Evolutionary conservation across 2,888 invertebrate species (phyloP).

Genomic region (Colletes collaris): DNA sequence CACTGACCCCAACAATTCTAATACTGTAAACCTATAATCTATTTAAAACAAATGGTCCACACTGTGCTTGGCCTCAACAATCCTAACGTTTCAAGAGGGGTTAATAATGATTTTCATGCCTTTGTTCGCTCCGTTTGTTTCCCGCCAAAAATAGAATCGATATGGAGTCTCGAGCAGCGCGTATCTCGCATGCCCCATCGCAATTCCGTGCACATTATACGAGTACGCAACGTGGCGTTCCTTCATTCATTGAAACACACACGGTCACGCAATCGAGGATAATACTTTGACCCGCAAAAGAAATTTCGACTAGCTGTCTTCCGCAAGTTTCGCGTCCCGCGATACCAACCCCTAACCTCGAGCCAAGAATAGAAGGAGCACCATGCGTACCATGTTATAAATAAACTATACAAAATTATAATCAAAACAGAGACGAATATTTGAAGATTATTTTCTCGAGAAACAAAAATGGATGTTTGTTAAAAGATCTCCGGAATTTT

Average conservation of each 20-base stretch:
- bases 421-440: no score
- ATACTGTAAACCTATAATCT: neutral
- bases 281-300: constrained; percentile 47
- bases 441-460: no score
- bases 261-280: constrained; percentile 64
- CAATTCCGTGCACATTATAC: constrained; percentile 31
- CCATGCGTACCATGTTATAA: no score
- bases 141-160: constrained; percentile 19
- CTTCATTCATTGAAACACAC: constrained; percentile 63
- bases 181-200: constrained; percentile 34
- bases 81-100: neutral
- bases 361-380: neutral
- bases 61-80: neutral
- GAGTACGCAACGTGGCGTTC: constrained; percentile 33
- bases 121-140: neutral
- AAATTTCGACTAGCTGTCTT: constrained; percentile 46
- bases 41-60: neutral
- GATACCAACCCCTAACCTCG: neutral
- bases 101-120: no score
- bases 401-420: no score
- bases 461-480: no score
- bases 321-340: constrained; percentile 4
- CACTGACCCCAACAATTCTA: no score
- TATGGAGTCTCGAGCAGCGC: neutral
- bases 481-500: no score